phyloP scores from a whole-genome alignment of 2,113 vertebrate genomes.

The Silurus meridionalis region DNA sequence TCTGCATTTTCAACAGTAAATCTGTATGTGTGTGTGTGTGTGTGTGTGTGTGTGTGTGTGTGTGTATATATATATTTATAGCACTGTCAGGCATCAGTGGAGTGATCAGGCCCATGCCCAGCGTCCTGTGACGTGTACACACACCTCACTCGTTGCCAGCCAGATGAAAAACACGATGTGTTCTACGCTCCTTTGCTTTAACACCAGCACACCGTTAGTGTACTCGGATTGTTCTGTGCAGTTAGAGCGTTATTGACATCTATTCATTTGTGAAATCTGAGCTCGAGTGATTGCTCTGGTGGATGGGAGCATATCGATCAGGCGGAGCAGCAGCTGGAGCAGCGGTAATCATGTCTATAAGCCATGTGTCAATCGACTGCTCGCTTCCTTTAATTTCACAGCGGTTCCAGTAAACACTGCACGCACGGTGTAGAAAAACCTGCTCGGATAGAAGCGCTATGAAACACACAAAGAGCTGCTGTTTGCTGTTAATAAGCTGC shows the following conservation, averaged over 20 bases:
- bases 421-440: neutral
- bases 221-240: constrained; percentile 11
- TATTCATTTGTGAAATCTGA: constrained; percentile 46
- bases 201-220: neutral
- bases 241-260: constrained; percentile 41
- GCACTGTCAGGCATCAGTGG: neutral
- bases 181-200: constrained; percentile 11
- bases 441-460: no score
- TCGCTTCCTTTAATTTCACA: constrained; percentile 19
- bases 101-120: neutral
- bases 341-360: constrained; percentile 37
- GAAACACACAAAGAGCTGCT: constrained; percentile 7
- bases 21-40: constrained; percentile 13
- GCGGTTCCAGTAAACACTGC: constrained; percentile 18
- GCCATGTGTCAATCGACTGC: constrained; percentile 39
- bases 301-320: constrained; percentile 20
- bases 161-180: neutral
- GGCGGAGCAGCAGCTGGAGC: constrained; percentile 15
- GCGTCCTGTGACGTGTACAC: neutral
- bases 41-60: neutral
- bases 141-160: neutral
- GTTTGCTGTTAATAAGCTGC: neutral
- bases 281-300: constrained; percentile 31
- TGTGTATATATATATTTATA: no score
- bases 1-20: neutral